phyloP scores from a whole-genome alignment of 1,140 invertebrate genomes.

The Drosophila repletoides region DNA sequence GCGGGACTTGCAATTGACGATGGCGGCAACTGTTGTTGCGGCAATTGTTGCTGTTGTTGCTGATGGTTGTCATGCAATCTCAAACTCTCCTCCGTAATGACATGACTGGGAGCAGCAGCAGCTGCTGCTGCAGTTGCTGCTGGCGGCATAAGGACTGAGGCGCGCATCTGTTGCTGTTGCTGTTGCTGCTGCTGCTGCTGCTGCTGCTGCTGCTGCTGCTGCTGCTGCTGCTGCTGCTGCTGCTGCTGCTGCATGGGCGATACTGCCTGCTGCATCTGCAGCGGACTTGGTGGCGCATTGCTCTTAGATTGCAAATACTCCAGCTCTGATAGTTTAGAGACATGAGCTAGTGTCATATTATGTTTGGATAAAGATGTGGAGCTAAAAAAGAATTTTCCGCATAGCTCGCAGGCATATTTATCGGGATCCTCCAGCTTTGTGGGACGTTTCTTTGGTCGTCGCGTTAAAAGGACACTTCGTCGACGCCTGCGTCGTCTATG shows the following conservation, averaged over 20 bases:
- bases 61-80: slow-evolving; percentile 60
- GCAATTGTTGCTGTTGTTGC: slow-evolving; percentile 28
- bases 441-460: slow-evolving; percentile 61
- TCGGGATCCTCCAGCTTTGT: slow-evolving; percentile 34
- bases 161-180: slow-evolving; percentile 41
- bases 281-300: slow-evolving; percentile 41
- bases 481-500: slow-evolving; percentile 54
- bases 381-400: slow-evolving; percentile 83
- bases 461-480: slow-evolving; percentile 63
- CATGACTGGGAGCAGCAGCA: slow-evolving; percentile 16
- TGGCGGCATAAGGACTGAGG: slow-evolving; percentile 51
- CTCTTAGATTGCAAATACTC: slow-evolving; percentile 82
- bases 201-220: neutral
- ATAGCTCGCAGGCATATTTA: slow-evolving; percentile 82
- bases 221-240: neutral
- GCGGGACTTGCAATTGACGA: slow-evolving; percentile 37
- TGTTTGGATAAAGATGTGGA: slow-evolving; percentile 83
- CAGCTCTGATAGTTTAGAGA: slow-evolving; percentile 83
- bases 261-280: neutral
- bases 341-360: slow-evolving; percentile 83
- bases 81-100: slow-evolving; percentile 66
- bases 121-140: neutral
- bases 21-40: slow-evolving; percentile 22
- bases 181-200: neutral
- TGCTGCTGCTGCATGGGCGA: neutral